Evolutionary conservation across 2,888 invertebrate species (phyloP), one percentile per base, ranked within the genome.

Genomic region (Caenorhabditis japonica): DNA sequence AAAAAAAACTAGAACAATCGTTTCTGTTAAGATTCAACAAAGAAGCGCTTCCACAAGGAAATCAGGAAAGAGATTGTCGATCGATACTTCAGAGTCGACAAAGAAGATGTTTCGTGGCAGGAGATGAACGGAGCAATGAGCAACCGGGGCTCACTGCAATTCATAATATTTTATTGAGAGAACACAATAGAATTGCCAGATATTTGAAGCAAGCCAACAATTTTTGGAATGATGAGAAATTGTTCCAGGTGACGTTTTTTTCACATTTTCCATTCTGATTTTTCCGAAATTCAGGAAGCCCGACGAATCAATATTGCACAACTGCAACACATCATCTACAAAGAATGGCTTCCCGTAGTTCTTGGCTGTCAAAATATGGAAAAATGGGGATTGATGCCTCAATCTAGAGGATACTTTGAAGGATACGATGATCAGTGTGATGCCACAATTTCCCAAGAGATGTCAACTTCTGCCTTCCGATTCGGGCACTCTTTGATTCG

Each of bases 371-470:
- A 93, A 83, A 93, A 94, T 15, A 93, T 95, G 77, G 93, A 93
- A 84, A 90, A 94, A 4, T 95, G 95, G 87, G 94, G 93, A 4
- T 89, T 97, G 59, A 94, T 93, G 81, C 90, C 95, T 5, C 88
- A 92, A 80, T 92, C 93, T 0, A 72, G 39, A 21, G 87, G 87
- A 49, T 88, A 87, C 55, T 86, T 73, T 55, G 77, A 77, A 7
- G 85, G 80, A 4, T 93, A 94, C 87, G 91, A 93, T 86, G 88
- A 91, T 0, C 88, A 88, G 0, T 90, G 93, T 8, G 92, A 95
- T 88, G 92, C 94, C 0, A 91, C 92, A 4, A 91, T 95, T 55
- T 92, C 93, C 12, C 95, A 95, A 89, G 92, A 92, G 87, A 94
- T 95, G 89, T 92, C 94, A 0, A 85, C 87, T 0, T 81, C 85